Evolutionary conservation across 2,113 vertebrate species (phyloP).

Genomic region (Ictalurus punctatus): DNA sequence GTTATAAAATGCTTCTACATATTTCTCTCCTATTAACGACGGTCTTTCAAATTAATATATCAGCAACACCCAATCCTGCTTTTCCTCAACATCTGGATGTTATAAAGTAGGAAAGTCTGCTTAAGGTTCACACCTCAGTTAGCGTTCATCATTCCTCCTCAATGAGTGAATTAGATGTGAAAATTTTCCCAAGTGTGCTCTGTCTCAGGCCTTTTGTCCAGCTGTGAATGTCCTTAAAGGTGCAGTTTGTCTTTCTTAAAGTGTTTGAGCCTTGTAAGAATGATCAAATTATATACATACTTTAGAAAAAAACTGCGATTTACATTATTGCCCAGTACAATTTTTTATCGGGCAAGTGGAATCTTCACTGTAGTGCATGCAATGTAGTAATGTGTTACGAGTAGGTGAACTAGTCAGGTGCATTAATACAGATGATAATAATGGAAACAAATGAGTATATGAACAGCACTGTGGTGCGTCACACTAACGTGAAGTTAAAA

Average conservation of each 20-base stretch:
- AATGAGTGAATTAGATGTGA: not conserved
- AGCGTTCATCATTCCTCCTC: not conserved
- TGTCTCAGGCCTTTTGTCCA: not conserved
- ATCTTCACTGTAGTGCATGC: not conserved
- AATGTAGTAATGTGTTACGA: not conserved
- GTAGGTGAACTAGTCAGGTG: not conserved
- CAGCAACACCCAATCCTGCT: not conserved
- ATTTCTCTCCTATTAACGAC: constrained; percentile 13
- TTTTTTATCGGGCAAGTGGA: not conserved
- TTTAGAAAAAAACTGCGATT: not conserved
- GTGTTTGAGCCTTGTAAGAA: not conserved
- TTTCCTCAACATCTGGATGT: constrained; percentile 27
- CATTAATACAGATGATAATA: not conserved
- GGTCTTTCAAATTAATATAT: constrained; percentile 12
- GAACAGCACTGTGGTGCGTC: not conserved
- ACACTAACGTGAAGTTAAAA: not conserved
- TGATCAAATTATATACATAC: not conserved
- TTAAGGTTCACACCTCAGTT: constrained; percentile 7
- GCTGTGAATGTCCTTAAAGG: not conserved
- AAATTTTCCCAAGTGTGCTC: not conserved
- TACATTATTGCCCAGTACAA: not conserved
- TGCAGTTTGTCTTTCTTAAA: not conserved
- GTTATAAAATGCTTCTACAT: constrained; percentile 17
- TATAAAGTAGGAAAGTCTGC: constrained; percentile 10
- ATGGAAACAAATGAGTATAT: not conserved